A percentile compares a stretch with the other conserved stretches of the same genome.
Conservation (phyloP, 2,888 invertebrate species). For the Stramonita haemastoma region DNA sequence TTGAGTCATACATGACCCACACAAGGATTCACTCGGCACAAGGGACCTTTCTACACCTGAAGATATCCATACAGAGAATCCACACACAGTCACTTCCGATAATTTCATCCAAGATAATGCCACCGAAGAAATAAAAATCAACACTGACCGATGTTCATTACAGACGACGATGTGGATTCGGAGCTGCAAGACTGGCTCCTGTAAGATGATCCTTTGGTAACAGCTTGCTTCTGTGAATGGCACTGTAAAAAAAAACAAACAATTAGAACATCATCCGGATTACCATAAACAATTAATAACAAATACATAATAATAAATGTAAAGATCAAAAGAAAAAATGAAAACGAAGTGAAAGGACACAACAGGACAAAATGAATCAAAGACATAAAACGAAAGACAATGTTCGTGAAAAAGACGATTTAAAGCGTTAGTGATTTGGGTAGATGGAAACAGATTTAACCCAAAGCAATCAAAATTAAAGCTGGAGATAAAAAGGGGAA, state of each 20-base stretch:
- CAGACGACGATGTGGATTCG: conserved; percentile 86
- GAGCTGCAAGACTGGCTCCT: conserved; percentile 84
- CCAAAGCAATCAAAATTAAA: too few species aligned
- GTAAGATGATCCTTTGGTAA: conserved; percentile 85
- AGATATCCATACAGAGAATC: too few species aligned
- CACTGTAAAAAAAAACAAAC: conserved; percentile 77
- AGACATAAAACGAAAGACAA: conserved; percentile 14
- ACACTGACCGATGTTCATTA: conserved; percentile 85
- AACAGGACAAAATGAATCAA: not conserved
- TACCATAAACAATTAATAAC: not conserved
- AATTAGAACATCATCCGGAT: not conserved
- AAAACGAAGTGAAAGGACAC: not conserved
- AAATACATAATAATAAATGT: not conserved
- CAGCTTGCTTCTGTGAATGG: conserved; percentile 84
- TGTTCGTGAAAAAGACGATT: not conserved
- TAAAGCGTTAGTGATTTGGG: not conserved
- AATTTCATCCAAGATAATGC: too few species aligned
- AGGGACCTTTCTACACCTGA: too few species aligned
- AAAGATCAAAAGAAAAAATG: not conserved
- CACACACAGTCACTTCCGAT: too few species aligned
- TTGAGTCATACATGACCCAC: too few species aligned
- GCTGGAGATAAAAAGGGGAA: too few species aligned
- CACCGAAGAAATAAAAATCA: conserved; percentile 66
- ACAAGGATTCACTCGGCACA: too few species aligned
- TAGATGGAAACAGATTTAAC: too few species aligned